These are phyloP conservation scores for Pyrrhia umbra DNA, from an alignment of 2,888 invertebrate genomes.

Conservation along the genomic window DNA sequence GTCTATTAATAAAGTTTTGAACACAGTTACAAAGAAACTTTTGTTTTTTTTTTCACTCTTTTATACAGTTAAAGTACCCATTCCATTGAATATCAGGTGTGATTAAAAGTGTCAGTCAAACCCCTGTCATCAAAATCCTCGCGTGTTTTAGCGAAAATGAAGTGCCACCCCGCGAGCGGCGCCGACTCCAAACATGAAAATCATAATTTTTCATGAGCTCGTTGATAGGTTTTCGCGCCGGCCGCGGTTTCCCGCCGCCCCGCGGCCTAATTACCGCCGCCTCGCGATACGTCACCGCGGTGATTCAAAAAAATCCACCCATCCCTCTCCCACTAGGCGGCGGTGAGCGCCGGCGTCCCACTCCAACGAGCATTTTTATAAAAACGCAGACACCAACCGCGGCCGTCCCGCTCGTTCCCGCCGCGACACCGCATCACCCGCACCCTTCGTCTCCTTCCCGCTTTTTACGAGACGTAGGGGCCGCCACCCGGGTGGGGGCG, in stretches of 20 bases:
- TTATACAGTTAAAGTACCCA: conserved; percentile 38
- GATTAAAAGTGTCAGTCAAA: conserved; percentile 72
- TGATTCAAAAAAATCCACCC: conserved; percentile 89
- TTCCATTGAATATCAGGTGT: conserved; percentile 52
- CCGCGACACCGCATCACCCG: conserved; percentile 82
- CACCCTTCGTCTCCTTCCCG: conserved; percentile 90
- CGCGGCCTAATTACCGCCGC: conserved; percentile 89
- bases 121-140: conserved; percentile 75
- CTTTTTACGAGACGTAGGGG: conserved; percentile 91
- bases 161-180: conserved; percentile 80
- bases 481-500: conserved; percentile 88
- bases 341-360: conserved; percentile 76
- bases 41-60: not conserved
- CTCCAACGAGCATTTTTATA: conserved; percentile 88
- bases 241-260: conserved; percentile 90
- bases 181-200: conserved; percentile 84
- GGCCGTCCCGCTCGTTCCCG: conserved; percentile 88
- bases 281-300: conserved; percentile 89
- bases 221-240: conserved; percentile 89
- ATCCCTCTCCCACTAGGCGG: conserved; percentile 81
- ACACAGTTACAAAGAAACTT: not conserved
- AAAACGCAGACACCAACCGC: conserved; percentile 89
- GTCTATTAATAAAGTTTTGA: not conserved
- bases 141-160: conserved; percentile 78
- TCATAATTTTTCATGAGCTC: conserved; percentile 90